These are phyloP conservation scores for Gadus chalcogrammus DNA, from an alignment of 2,113 vertebrate genomes.

Conservation along the genomic window DNA sequence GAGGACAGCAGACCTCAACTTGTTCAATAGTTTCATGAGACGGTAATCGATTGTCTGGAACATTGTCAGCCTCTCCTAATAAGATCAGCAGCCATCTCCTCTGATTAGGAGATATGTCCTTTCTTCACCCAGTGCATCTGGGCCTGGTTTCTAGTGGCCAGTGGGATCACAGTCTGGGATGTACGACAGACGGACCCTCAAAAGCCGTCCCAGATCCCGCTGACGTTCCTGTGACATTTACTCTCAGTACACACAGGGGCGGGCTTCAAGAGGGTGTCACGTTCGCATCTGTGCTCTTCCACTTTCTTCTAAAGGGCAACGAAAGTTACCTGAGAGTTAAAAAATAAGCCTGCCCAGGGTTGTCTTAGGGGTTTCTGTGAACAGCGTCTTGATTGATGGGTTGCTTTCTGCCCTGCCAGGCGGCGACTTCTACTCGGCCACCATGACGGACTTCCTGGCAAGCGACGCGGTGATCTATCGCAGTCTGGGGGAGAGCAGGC, in stretches of 20 bases:
- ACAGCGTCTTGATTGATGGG: not conserved
- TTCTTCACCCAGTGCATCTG: not conserved
- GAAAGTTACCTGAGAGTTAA: constrained; percentile 43
- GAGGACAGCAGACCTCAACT: too few relatives aligned
- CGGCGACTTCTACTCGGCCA: constrained; percentile 88
- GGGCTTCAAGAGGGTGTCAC: not conserved
- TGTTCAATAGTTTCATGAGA: too few relatives aligned
- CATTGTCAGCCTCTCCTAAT: too few relatives aligned
- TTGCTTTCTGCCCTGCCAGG: constrained; percentile 61
- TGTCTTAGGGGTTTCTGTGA: not conserved
- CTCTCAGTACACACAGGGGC: not conserved
- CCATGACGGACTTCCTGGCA: constrained; percentile 89
- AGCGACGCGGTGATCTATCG: constrained; percentile 90
- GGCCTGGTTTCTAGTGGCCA: too few relatives aligned
- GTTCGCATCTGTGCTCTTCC: constrained; percentile 3
- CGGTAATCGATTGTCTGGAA: too few relatives aligned
- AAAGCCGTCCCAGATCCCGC: not conserved
- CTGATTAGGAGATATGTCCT: not conserved
- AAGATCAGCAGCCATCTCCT: not conserved
- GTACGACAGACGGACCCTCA: not conserved
- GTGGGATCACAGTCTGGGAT: too few relatives aligned
- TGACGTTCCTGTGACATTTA: not conserved
- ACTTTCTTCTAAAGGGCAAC: constrained; percentile 36
- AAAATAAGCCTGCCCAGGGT: constrained; percentile 9
- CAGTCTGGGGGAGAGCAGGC: constrained; percentile 81